Base-by-base conservation (phyloP, 2,888 invertebrate species). In the Sesia apiformis region DNA sequence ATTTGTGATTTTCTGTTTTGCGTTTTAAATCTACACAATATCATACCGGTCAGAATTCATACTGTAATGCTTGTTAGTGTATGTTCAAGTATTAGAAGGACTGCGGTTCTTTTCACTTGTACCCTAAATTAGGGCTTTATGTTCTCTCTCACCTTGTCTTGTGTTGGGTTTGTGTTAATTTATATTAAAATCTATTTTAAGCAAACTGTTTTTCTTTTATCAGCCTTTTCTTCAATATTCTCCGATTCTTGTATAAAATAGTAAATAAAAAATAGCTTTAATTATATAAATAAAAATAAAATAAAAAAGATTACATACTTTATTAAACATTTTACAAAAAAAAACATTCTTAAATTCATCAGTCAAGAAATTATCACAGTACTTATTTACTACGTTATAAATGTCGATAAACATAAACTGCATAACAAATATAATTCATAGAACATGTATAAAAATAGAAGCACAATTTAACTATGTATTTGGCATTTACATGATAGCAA, bases 41-140 rank as follows among this genome's bases (percentile, higher is more conserved):
- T 23, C 23, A 23, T 23, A 23, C 23, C 23, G 23, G 23, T 23
- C 23, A 46, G 23, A n/a, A 46, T 46, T 46, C 7, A 8, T 46
- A 46, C 23, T 8, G 4, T 8, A 46, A 46, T 46, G 46, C 46
- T 46, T 46, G 46, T 46, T 8, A n/a, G 46, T 39, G 46, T 49
- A 46, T 55, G 52, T 53, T 59, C 56, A 58, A 85, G 84, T 87
- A 87, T 87, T 86, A 84, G 76, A 88, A 87, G 89, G 80, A 85
- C 89, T 77, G 74, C 76, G 75, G 88, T 88, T 85, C 89, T 86
- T 87, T 83, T 80, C 79, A 78, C 82, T 81, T 82, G 89, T 88
- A 89, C 88, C 89, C 88, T 89, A 89, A 89, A 89, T 89, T 89
- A 88, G 89, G 88, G 89, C 82, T 82, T 82, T 84, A 69, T 86